These are phyloP conservation scores for Lasioglossum figueresi DNA, from an alignment of 2,888 invertebrate genomes.

Conservation along the genomic window DNA sequence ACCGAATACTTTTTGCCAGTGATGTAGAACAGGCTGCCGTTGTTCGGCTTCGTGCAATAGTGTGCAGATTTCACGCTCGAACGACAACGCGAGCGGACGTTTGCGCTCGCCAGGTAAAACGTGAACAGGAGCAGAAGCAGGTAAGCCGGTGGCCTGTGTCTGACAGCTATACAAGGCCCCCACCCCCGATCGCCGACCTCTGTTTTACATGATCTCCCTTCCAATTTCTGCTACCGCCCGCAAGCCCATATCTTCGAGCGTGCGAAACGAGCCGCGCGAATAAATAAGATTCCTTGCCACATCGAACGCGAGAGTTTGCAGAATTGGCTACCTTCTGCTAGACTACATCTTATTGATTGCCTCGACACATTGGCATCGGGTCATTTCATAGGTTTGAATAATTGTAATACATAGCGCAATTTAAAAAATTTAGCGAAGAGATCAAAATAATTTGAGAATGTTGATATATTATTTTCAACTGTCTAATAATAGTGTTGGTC, in stretches of 20 bases:
- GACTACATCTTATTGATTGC: background rate
- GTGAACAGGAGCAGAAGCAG: constrained; percentile 59
- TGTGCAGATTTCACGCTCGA: constrained; percentile 58
- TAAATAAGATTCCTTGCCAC: constrained; percentile 23
- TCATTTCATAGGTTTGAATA: background rate
- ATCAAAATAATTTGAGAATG: too few relatives aligned
- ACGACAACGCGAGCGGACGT: constrained; percentile 55
- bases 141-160: constrained; percentile 65
- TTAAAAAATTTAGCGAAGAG: too few relatives aligned
- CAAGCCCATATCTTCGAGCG: background rate
- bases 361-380: background rate
- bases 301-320: background rate
- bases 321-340: background rate
- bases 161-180: constrained; percentile 73
- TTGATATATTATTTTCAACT: too few relatives aligned
- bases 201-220: constrained; percentile 45
- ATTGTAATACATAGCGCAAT: too few relatives aligned
- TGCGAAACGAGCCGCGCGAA: constrained; percentile 4
- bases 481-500: too few relatives aligned
- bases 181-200: constrained; percentile 21
- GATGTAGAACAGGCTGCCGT: background rate
- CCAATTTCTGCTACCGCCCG: constrained; percentile 20
- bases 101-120: constrained; percentile 66
- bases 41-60: background rate
- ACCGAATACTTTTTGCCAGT: background rate